Evolutionary conservation across 2,888 invertebrate genomes (phyloP), one percentile per base, ranked within the genome.

Genomic region (Caenorhabditis japonica): DNA sequence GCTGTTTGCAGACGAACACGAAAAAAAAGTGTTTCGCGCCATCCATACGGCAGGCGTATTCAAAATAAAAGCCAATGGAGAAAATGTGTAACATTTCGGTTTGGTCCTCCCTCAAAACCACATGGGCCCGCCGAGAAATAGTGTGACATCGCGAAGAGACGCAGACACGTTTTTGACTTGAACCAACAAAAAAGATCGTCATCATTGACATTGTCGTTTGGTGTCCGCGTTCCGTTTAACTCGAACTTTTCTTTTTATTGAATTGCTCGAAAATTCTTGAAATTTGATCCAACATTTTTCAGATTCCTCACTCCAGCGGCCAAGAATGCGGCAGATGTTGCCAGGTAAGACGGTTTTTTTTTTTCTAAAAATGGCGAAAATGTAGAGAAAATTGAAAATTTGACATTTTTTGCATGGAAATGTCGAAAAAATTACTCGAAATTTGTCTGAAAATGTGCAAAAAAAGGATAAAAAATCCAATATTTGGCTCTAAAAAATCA

Each of bases 321-420:
- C 13, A 76, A 66, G 44, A 71, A 66, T 60, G 78, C 78, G 15
- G 78, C 78, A 15, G 71, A 74, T 52, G 38, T 78, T 27, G 74
- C 76, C 27, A 77, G 77, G 77, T 77, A 12, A 41, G 27, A 7
- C 7, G 30, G 5, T 30, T 7, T 30, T 30, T 5, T 7, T 30
- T 30, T 30, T 30, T 30, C 30, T 7, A 10, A 30, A 10, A 30
- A 30, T 30, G 30, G 5, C 7, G 30, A 7, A 30, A 10, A 7
- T 30, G 5, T 30, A 10, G 5, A 30, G 30, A 30, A 10, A 30
- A 30, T 30, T 30, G 30, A 30, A 30, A 30, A 30, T 10, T 30
- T 10, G 5, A 30, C 30, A 30, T 5, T 30, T 30, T 10, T n/a
- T n/a, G n/a, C n/a, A n/a, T n/a, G n/a, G n/a, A n/a, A n/a, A n/a